Conservation (phyloP, 2,888 invertebrate species). For the Melinaea marsaeus region DNA sequence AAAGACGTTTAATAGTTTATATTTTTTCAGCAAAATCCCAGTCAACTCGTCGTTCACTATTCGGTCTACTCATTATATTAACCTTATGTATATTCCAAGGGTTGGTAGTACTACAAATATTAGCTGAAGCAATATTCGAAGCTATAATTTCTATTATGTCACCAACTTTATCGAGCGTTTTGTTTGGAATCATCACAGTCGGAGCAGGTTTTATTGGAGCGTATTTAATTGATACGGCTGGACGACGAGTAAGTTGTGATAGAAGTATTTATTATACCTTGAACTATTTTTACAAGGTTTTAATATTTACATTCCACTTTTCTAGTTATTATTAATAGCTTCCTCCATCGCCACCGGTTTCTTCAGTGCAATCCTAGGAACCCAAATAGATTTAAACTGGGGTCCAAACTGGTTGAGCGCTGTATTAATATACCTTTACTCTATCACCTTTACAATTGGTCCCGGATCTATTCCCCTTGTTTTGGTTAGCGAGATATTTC, state of each 20-base stretch:
- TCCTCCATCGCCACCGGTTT: conserved; percentile 34
- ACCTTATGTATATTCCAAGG: conserved; percentile 57
- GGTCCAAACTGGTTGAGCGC: conserved; percentile 37
- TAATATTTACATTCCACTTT: conserved; percentile 6
- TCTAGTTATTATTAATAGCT: conserved; percentile 39
- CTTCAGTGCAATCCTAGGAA: conserved; percentile 36
- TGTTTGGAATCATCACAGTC: conserved; percentile 46
- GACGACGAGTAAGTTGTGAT: conserved; percentile 52
- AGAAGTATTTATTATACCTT: neutral
- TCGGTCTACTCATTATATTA: conserved; percentile 41
- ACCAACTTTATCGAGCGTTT: conserved; percentile 47
- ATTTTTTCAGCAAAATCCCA: conserved; percentile 49
- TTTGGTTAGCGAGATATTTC: conserved; percentile 32
- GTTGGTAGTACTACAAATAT: conserved; percentile 55
- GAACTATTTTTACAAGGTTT: neutral
- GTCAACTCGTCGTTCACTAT: conserved; percentile 48
- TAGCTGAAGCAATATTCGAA: conserved; percentile 54
- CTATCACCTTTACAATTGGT: conserved; percentile 24
- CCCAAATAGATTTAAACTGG: conserved; percentile 36
- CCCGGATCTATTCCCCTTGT: conserved; percentile 33
- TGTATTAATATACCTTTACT: conserved; percentile 34
- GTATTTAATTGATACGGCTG: conserved; percentile 50
- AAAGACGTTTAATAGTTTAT: neutral
- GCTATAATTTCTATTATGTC: conserved; percentile 54
- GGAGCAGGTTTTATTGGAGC: conserved; percentile 48